Evolutionary conservation across 2,888 invertebrate genomes (phyloP), one percentile per base, ranked within the genome.

Genomic region (Apocheima hispidaria): DNA sequence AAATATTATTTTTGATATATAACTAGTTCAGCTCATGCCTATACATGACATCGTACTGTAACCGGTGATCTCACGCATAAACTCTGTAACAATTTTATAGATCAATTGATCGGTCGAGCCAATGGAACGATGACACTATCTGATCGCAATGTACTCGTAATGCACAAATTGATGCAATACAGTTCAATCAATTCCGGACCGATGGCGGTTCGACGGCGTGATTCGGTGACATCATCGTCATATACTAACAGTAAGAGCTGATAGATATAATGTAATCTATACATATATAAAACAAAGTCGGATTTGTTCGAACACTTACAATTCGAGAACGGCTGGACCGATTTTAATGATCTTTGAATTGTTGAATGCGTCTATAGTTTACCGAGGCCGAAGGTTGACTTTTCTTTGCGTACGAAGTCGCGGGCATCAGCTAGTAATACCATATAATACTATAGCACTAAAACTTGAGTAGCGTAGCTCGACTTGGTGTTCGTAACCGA

Each of bases 151-250:
- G 61, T 56, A 55, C 56, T 56, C 51, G 50, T 61, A 61, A 62
- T 62, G 81, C 84, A 82, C 77, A 77, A 81, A 84, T 84, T 84
- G 84, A 82, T 82, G 75, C 71, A 69, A 76, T 75, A 79, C 71
- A 68, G 75, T 78, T 75, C 78, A 76, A 83, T 84, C 84, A 81
- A 81, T 83, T 84, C 75, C 71, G 68, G 73, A 72, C 67, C 75
- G 72, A 74, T 78, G 51, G 73, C 30, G 12, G 59, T 65, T 67
- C 65, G 67, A 63, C 59, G 51, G 58, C 54, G 60, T 63, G 65
- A 65, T 70, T 72, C 66, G 65, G 69, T 86, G 87, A 87, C 82
- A 84, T 87, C 87, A 86, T 74, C 81, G 55, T 68, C 26, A 1
- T 16, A 4, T 50, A n/a, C 1, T 6, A 0, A 20, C 56, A 62